A percentile compares a stretch with the other conserved stretches of the same genome.
Conservation (phyloP, 53 echinoderm and acorn worm species). For the Holothuria leucospilota region DNA sequence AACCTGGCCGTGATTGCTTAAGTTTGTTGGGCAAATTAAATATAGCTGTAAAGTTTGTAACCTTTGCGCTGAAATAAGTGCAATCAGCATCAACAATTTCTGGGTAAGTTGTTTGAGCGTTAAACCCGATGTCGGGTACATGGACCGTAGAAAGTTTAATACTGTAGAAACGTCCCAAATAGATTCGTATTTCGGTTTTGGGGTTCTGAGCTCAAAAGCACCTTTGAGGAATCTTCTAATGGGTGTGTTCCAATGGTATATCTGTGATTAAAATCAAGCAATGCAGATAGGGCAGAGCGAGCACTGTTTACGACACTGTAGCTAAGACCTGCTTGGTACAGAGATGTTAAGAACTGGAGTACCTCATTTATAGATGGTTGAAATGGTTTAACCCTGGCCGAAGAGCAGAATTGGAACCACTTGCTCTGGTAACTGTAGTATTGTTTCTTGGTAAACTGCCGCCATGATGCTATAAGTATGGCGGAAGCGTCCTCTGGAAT, state of each 20-base stretch:
- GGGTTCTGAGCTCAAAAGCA: not conserved
- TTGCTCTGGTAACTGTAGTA: not conserved
- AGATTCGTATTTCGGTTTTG: not conserved
- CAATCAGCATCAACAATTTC: too few relatives aligned
- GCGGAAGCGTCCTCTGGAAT: too few relatives aligned
- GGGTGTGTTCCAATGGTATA: not conserved
- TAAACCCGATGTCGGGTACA: not conserved
- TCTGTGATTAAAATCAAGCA: too few relatives aligned
- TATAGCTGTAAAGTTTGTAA: not conserved
- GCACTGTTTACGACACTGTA: not conserved
- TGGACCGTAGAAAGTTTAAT: not conserved
- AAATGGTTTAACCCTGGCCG: not conserved
- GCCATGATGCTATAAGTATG: too few relatives aligned
- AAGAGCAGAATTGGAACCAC: not conserved
- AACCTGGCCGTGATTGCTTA: too few relatives aligned
- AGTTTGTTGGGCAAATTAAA: too few relatives aligned
- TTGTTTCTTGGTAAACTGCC: not conserved
- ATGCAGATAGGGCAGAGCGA: conserved; percentile 1
- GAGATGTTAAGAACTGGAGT: not conserved
- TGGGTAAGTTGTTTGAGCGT: not conserved
- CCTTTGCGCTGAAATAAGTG: not conserved
- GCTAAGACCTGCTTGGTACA: not conserved
- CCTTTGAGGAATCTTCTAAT: not conserved
- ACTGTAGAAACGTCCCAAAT: not conserved
- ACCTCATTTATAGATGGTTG: not conserved